phyloP scores from a whole-genome alignment of 2,113 vertebrate genomes.

The Hypomesus transpacificus region DNA sequence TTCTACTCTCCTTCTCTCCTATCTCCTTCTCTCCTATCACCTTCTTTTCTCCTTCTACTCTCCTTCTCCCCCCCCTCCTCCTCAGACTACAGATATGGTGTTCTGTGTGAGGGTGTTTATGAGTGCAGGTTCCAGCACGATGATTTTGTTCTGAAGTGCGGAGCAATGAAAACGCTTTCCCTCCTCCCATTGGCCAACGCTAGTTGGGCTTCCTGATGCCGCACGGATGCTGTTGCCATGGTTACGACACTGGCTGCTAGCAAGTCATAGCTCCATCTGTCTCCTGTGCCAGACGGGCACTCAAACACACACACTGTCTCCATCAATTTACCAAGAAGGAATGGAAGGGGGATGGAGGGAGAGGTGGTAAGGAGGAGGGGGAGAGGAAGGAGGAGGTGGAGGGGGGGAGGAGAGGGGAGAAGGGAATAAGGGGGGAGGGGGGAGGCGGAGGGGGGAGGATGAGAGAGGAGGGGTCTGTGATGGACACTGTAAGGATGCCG shows the following conservation, averaged over 20 bases:
- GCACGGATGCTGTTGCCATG: constrained; percentile 60
- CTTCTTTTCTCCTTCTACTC: too few species aligned
- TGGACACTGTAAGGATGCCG: not conserved
- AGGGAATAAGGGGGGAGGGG: constrained; percentile 11
- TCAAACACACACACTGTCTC: not conserved
- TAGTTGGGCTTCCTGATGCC: constrained; percentile 48
- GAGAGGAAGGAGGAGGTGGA: constrained; percentile 5
- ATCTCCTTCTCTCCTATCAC: too few species aligned
- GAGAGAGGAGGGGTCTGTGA: constrained; percentile 3
- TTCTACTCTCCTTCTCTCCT: too few species aligned
- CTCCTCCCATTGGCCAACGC: constrained; percentile 44
- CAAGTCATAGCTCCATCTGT: constrained; percentile 55
- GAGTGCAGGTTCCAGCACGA: too few species aligned
- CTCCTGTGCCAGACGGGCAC: constrained; percentile 53
- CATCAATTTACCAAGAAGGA: too few species aligned
- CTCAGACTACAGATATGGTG: too few species aligned
- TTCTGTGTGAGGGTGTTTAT: too few species aligned
- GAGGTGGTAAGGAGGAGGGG: not conserved
- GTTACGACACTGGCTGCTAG: constrained; percentile 49
- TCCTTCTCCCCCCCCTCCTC: too few species aligned
- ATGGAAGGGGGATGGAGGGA: not conserved
- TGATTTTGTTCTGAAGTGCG: too few species aligned
- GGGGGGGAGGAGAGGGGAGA: not conserved
- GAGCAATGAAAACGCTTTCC: not conserved
- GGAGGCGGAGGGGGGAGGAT: constrained; percentile 17